Percentiles rank a stretch among this genome's conserved stretches.
phyloP scores from a whole-genome alignment of 2,888 invertebrate genomes.

The Pachymerium ferrugineum region DNA sequence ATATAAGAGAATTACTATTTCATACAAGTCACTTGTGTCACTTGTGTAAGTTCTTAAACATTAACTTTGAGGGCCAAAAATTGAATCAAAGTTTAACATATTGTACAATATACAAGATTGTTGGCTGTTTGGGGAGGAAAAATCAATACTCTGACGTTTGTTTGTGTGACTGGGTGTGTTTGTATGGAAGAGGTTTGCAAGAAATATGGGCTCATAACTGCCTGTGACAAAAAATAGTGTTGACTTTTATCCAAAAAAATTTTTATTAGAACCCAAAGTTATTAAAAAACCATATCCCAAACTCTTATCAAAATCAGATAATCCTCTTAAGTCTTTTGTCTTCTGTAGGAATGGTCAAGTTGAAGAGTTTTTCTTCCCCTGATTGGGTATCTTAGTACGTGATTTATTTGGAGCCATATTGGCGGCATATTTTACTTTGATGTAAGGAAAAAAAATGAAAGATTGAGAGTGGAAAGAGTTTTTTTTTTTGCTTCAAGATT shows the following conservation, averaged over 20 bases:
- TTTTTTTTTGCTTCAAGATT: not conserved
- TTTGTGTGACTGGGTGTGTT: not conserved
- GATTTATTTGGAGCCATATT: not conserved
- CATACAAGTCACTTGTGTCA: too few relatives aligned
- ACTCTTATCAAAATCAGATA: not conserved
- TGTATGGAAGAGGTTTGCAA: too few relatives aligned
- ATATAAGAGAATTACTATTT: too few relatives aligned
- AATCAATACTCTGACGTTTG: not conserved
- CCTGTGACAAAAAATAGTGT: not conserved
- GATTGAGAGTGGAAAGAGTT: not conserved
- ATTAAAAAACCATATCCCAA: too few relatives aligned
- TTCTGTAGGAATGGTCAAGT: not conserved
- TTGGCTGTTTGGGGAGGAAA: not conserved
- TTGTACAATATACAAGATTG: not conserved
- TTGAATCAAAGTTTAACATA: not conserved
- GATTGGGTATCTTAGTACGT: not conserved
- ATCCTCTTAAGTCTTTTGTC: not conserved
- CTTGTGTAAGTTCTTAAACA: too few relatives aligned
- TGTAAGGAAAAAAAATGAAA: not conserved
- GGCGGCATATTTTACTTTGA: constrained; percentile 21
- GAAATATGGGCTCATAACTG: not conserved
- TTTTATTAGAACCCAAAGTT: too few relatives aligned
- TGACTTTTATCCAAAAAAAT: not conserved
- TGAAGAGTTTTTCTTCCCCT: too few relatives aligned
- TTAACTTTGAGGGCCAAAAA: not conserved